Evolutionary conservation across 2,888 invertebrate genomes (phyloP).

Genomic region (Cheilosia pagana): DNA sequence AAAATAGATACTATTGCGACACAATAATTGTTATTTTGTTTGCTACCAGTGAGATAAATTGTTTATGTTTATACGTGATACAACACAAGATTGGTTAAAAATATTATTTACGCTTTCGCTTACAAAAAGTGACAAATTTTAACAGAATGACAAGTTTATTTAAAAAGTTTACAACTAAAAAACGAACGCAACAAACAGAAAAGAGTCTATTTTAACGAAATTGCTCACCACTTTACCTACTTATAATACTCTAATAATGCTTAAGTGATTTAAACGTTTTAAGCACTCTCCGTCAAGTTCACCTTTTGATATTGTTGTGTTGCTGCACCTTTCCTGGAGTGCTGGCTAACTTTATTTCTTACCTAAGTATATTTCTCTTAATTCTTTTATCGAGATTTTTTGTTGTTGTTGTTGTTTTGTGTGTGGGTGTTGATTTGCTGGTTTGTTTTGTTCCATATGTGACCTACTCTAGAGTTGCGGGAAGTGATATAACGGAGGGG

Average conservation of each 20-base stretch:
- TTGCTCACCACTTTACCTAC: constrained; percentile 67
- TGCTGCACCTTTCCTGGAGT: constrained; percentile 37
- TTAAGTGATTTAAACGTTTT: constrained; percentile 69
- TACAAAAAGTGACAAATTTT: constrained; percentile 1
- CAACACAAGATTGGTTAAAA: constrained; percentile 23
- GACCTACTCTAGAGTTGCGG: constrained; percentile 41
- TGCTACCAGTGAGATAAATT: constrained; percentile 9
- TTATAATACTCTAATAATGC: constrained; percentile 75
- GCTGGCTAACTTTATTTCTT: constrained; percentile 47
- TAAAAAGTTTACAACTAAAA: constrained; percentile 46
- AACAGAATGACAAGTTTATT: constrained; percentile 32
- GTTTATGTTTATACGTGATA: background rate
- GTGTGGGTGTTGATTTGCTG: background rate
- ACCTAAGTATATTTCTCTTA: constrained; percentile 27
- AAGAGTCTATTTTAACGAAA: constrained; percentile 44
- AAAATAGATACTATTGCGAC: constrained; percentile 38
- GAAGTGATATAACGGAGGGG: constrained; percentile 59
- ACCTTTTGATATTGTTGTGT: constrained; percentile 37
- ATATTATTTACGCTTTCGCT: constrained; percentile 9
- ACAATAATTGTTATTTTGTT: constrained; percentile 16
- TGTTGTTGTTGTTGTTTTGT: no score
- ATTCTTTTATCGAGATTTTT: constrained; percentile 39
- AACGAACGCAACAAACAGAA: constrained; percentile 42
- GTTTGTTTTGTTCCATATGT: constrained; percentile 50
- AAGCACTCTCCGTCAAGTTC: constrained; percentile 53